A percentile compares a stretch with the other conserved stretches of the same genome.
phyloP scores from a whole-genome alignment of 2,113 vertebrate genomes.

The Panthera leo region DNA sequence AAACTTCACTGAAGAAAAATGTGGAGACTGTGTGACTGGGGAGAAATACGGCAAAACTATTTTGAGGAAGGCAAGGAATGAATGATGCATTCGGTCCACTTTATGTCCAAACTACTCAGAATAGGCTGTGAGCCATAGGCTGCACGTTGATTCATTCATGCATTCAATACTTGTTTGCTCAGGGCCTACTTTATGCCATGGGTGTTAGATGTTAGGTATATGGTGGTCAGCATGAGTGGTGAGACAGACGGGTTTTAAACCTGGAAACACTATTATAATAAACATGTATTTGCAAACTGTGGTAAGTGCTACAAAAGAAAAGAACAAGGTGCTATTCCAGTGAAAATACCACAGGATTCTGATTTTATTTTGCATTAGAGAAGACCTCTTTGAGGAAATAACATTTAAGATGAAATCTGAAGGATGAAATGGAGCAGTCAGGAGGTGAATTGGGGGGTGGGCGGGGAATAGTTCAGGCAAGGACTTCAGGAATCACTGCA shows the following conservation, averaged over 20 bases:
- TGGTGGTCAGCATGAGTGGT: neutral
- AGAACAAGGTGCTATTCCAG: neutral
- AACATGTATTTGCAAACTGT: neutral
- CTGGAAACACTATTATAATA: conserved; percentile 1
- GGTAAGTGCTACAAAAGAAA: neutral
- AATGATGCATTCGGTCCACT: neutral
- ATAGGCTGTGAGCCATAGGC: neutral
- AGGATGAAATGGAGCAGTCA: neutral
- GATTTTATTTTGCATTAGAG: neutral
- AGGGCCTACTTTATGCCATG: neutral
- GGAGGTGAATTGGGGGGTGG: neutral
- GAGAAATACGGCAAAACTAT: conserved; percentile 1
- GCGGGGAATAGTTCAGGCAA: neutral
- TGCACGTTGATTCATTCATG: neutral
- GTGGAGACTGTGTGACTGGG: neutral
- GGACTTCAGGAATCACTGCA: neutral
- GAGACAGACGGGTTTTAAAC: conserved; percentile 10
- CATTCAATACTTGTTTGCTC: neutral
- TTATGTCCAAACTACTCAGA: neutral
- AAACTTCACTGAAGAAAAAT: neutral
- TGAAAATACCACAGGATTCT: neutral
- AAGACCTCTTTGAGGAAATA: neutral
- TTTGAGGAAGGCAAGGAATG: neutral
- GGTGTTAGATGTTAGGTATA: neutral
- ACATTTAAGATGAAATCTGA: neutral